phyloP scores from a whole-genome alignment of 1,140 invertebrate genomes.

The Camponotus pennsylvanicus region DNA sequence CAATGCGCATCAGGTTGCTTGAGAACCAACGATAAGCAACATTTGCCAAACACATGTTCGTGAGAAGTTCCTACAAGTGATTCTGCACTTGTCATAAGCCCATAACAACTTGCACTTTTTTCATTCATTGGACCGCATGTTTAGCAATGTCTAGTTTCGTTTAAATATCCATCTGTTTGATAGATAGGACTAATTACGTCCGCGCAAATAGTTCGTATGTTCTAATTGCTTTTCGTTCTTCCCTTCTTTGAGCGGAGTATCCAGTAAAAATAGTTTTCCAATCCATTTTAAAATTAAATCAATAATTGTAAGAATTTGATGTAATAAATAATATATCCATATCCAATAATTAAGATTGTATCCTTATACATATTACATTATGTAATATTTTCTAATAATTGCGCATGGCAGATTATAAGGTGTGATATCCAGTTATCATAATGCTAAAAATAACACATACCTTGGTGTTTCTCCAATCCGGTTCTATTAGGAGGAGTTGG shows the following conservation, averaged over 20 bases:
- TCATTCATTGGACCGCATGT: background rate
- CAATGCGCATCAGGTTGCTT: conserved; percentile 67
- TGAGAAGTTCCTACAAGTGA: conserved; percentile 37
- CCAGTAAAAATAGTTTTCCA: background rate
- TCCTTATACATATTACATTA: background rate
- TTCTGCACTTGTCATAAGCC: conserved; percentile 12
- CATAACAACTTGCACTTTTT: conserved; percentile 45
- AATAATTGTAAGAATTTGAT: background rate
- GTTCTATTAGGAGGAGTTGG: conserved; percentile 10
- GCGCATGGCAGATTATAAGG: no score
- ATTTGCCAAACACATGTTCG: conserved; percentile 74
- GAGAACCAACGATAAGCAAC: conserved; percentile 53
- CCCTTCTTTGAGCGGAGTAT: background rate
- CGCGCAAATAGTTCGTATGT: background rate
- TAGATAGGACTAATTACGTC: background rate
- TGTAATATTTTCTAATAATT: conserved; percentile 19
- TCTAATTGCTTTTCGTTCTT: background rate
- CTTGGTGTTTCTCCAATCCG: conserved; percentile 50
- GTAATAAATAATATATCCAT: background rate
- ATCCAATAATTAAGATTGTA: background rate
- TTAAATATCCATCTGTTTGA: background rate
- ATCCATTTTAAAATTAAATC: background rate
- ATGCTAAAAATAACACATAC: conserved; percentile 47
- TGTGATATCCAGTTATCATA: background rate
- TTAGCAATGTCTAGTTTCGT: background rate